phyloP scores from a whole-genome alignment of 2,113 vertebrate species.

The Ammodytes marinus region DNA sequence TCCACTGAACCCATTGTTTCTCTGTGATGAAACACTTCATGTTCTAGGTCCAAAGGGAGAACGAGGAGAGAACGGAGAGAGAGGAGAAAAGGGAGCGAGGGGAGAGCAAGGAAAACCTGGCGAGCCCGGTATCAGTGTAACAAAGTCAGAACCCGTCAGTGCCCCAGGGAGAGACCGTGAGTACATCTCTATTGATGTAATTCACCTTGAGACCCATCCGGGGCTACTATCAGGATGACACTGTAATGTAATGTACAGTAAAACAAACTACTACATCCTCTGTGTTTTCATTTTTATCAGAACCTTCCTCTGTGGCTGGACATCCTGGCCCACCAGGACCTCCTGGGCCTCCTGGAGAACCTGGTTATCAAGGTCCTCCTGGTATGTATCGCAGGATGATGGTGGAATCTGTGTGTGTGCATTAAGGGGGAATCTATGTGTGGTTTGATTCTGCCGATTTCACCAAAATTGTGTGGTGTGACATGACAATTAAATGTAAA shows the following conservation, averaged over 20 bases:
- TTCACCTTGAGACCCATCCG: not conserved
- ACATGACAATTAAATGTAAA: too few relatives aligned
- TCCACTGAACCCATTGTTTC: not conserved
- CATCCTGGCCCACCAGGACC: constrained; percentile 73
- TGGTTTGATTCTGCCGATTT: too few relatives aligned
- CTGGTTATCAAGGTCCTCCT: constrained; percentile 62
- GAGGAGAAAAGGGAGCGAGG: constrained; percentile 47
- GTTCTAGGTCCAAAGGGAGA: constrained; percentile 80
- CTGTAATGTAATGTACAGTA: not conserved
- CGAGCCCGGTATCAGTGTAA: constrained; percentile 76
- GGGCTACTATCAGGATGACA: not conserved
- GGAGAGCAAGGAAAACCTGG: constrained; percentile 77
- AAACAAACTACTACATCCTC: not conserved
- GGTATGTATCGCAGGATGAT: constrained; percentile 31
- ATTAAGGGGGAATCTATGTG: too few relatives aligned
- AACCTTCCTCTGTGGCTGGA: constrained; percentile 36
- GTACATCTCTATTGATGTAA: not conserved
- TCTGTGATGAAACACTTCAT: constrained; percentile 23
- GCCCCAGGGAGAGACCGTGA: constrained; percentile 56
- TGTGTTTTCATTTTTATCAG: constrained; percentile 20
- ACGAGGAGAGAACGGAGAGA: constrained; percentile 67
- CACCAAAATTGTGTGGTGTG: too few relatives aligned
- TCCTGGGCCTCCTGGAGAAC: constrained; percentile 73
- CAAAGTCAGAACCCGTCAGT: constrained; percentile 69
- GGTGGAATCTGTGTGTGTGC: too few relatives aligned